These are phyloP conservation scores for Rhynchotus rufescens DNA, from an alignment of 2,797 vertebrate species.

Conservation along the genomic window DNA sequence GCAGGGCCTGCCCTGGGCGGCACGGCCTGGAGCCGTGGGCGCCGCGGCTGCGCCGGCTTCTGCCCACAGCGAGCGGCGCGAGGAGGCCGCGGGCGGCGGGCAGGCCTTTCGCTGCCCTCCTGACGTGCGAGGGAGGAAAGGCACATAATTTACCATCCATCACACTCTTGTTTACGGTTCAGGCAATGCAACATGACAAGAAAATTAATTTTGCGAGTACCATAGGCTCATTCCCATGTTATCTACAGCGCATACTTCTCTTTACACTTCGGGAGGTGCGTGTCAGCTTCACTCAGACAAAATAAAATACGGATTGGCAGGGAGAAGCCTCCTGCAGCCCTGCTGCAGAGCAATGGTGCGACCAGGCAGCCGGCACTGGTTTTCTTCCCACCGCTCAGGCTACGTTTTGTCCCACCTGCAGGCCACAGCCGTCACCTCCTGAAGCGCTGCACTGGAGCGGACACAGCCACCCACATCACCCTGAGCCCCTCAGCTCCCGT, in stretches of 20 bases:
- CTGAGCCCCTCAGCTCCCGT: neutral
- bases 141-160: neutral
- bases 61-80: neutral
- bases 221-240: neutral
- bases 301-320: neutral
- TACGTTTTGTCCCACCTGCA: neutral
- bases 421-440: neutral
- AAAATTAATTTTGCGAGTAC: conserved; percentile 16
- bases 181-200: neutral
- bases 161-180: neutral
- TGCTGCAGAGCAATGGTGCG: neutral
- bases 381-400: neutral
- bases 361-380: neutral
- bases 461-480: neutral
- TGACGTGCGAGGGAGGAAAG: neutral
- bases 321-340: neutral
- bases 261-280: neutral
- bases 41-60: neutral
- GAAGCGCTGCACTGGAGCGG: neutral
- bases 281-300: neutral
- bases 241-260: neutral
- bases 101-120: neutral
- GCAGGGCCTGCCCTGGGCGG: no score
- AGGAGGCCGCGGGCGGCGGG: neutral
- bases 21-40: no score